These are phyloP conservation scores for Vanessa tameamea DNA, from an alignment of 1,140 invertebrate genomes.

Conservation along the genomic window DNA sequence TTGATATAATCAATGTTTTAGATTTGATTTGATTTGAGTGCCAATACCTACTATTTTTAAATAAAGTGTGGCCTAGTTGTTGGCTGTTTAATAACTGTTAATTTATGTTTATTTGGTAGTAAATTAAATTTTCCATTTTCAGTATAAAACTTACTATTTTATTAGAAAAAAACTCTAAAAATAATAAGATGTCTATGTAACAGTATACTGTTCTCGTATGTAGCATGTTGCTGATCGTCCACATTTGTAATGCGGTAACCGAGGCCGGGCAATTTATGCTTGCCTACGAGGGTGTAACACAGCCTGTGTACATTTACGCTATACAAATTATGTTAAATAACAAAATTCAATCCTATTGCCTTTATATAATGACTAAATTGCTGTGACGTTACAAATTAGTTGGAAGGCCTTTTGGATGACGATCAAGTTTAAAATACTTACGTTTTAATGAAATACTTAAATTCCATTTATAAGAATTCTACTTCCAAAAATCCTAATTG, in stretches of 20 bases:
- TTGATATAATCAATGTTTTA: no score
- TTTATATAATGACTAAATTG: background rate
- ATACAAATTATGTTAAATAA: background rate
- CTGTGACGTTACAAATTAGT: background rate
- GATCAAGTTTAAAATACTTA: no score
- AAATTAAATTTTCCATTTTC: background rate
- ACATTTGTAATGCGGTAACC: slow-evolving; percentile 15
- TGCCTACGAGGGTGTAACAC: slow-evolving; percentile 1
- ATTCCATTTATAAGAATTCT: no score
- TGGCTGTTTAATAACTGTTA: no score
- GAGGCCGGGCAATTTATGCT: slow-evolving; percentile 18
- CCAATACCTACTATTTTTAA: no score
- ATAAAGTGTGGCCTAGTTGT: no score
- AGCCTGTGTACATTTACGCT: slow-evolving; percentile 3
- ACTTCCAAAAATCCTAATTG: no score
- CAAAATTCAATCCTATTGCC: background rate
- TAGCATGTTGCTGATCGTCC: slow-evolving; percentile 1
- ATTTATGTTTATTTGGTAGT: no score
- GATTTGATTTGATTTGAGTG: no score
- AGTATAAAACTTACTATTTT: background rate
- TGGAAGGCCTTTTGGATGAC: background rate
- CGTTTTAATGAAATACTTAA: no score
- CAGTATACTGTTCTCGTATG: background rate
- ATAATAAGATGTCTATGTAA: background rate
- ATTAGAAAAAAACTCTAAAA: background rate